Base-by-base conservation (phyloP, 1,140 invertebrate genomes). In the Brachionus manjavacas region DNA sequence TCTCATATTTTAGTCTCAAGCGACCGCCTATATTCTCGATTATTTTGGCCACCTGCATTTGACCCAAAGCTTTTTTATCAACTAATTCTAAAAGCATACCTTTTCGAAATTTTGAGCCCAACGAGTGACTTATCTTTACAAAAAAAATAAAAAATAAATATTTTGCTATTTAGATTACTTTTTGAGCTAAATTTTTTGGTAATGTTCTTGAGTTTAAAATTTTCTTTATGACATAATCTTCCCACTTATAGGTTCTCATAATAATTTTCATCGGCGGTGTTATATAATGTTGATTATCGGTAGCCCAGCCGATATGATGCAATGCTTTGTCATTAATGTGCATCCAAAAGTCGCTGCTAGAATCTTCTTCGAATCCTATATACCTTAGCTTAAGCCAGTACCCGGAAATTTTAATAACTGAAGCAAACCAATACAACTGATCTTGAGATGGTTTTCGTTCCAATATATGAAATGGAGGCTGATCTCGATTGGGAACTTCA, bases 11-110 rank as follows among this genome's bases (percentile, higher is more conserved):
- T 0, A 98, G 92, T 86, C 96, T 94, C 25, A 98, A 91, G 55
- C 96, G 91, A 87, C 96, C 96, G 0, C 96, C 96, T 23, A 97
- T 92, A 85, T 97, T 94, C 88, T 95, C 94, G 72, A 93, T 92
- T 66, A 98, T 93, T 14, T 92, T 94, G 1, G 96, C 96, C 12
- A 94, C 93, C 89, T 96, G 94, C 85, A 96, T 95, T 90, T 96
- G 94, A 8, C 95, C 89, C 86, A 98, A 96, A 86, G 94, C 92
- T 90, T 96, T 96, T 88, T 97, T 97, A 89, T 98, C 95, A 1
- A 98, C 95, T 16, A 97, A 95, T 91, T 98, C 96, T 85, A 98
- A 91, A 88, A 94, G 92, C 86, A 95, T 92, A 46, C 94, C 94
- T 85, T 92, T 91, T 84, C 90, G 90, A 76, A 91, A 87, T 43